A percentile compares a stretch with the other conserved stretches of the same genome.
Evolutionary conservation across 1,140 invertebrate species (phyloP).

Genomic region (Anoplolepis gracilipes): DNA sequence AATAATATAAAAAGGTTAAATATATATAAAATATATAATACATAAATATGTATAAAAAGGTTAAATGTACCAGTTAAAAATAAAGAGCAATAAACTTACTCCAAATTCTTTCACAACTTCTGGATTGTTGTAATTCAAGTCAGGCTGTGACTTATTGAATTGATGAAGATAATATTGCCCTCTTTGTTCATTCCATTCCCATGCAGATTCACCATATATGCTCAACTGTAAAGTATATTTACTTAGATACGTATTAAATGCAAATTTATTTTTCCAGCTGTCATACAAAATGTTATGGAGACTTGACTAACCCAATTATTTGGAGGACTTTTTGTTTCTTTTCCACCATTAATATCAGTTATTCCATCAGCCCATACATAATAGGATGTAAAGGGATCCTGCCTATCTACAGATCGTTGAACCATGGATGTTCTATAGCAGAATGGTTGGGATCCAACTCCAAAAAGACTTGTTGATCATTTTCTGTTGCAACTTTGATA

Average conservation of each 20-base stretch:
- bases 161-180: constrained; percentile 88
- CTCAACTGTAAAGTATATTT: constrained; percentile 80
- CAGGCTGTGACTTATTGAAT: constrained; percentile 87
- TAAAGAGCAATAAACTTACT: constrained; percentile 79
- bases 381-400: constrained; percentile 87
- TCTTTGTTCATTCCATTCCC: constrained; percentile 87
- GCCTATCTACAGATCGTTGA: constrained; percentile 87
- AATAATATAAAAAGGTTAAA: too few species aligned
- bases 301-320: constrained; percentile 90
- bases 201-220: constrained; percentile 87
- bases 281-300: not conserved
- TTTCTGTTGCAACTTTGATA: constrained; percentile 86
- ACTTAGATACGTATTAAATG: constrained; percentile 7
- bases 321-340: constrained; percentile 84
- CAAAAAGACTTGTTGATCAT: constrained; percentile 77
- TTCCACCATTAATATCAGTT: constrained; percentile 74
- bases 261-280: not conserved
- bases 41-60: too few species aligned
- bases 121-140: constrained; percentile 89
- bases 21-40: not conserved
- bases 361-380: constrained; percentile 89
- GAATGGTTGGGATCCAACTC: constrained; percentile 90
- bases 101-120: constrained; percentile 87
- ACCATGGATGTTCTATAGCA: constrained; percentile 91
- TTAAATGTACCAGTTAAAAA: constrained; percentile 40